Percentiles rank a stretch among this genome's conserved stretches.
phyloP scores from a whole-genome alignment of 2,113 vertebrate genomes.

The Todiramphus saurophagus region DNA sequence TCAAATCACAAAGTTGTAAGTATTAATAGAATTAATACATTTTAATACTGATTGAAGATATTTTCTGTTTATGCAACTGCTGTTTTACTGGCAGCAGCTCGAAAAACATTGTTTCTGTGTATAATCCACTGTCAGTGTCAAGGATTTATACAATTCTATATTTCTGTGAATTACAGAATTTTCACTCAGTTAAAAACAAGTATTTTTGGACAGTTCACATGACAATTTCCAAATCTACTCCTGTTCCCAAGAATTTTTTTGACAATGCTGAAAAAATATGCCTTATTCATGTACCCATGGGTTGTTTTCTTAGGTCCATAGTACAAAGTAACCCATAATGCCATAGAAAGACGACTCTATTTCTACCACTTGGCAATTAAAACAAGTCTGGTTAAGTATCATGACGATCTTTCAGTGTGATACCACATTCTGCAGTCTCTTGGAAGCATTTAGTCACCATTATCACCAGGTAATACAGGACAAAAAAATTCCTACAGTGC shows the following conservation, averaged over 20 bases:
- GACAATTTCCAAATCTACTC: neutral
- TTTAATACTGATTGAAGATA: neutral
- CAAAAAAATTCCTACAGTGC: neutral
- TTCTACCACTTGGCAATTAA: neutral
- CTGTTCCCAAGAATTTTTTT: neutral
- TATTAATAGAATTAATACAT: neutral
- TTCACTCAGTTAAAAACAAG: neutral
- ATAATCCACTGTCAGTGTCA: neutral
- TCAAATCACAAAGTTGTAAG: rapidly evolving
- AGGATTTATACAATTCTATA: neutral
- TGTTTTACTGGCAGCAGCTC: neutral
- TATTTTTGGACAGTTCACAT: neutral
- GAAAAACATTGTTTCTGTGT: neutral
- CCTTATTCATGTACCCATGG: rapidly evolving
- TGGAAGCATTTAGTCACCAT: neutral
- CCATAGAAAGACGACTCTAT: neutral
- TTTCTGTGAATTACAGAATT: neutral
- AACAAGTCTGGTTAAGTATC: neutral
- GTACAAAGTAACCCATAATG: neutral
- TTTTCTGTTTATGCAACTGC: neutral
- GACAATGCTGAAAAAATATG: neutral
- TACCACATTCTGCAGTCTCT: neutral
- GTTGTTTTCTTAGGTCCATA: neutral
- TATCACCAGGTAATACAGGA: neutral
- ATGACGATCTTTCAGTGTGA: neutral